Base-by-base conservation (phyloP, 2,888 invertebrate genomes). In the Phragmatobia fuliginosa region DNA sequence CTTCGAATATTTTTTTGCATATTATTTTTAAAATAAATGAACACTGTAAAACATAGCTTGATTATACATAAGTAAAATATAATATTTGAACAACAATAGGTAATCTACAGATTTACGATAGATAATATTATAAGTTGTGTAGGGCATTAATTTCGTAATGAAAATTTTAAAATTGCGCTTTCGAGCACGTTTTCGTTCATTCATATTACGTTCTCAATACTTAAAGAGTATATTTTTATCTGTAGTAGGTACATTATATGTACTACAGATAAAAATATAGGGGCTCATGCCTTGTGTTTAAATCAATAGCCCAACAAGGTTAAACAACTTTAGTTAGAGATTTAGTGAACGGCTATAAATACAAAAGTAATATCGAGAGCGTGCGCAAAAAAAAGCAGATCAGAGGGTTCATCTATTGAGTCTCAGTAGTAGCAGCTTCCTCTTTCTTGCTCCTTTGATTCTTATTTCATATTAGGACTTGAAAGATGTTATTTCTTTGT, bases 11-110 rank as follows among this genome's bases (percentile, higher is more conserved):
- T 18, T 45, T 31, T 61, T 61, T 62, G 32, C 32, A 33, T 7
- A n/a, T 11, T 33, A 64, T 33, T 64, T 52, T 33, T 64, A 45
- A 49, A 49, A 63, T 63, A n/a, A 45, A 63, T 32, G 49, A 63
- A 31, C 63, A 63, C 21, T 25, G 52, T 52, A 25, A 52, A 25
- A 11, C 25, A 52, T 4, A 52, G 6, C 32, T 6, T 25, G 25
- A 31, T 32, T 31, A 32, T 45, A 32, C 21, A 11, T 16, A 32
- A 31, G n/a, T 49, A 33, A 49, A 49, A 64, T 33, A 52, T 64
- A 33, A 64, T 7, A 14, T 32, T 49, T 63, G 18, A 33, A 33
- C 33, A 64, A 49, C 45, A 49, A 63, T 49, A 14, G n/a, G 49
- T n/a, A 33, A 25, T 41, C 41, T 16, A 64, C 25, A 33, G 8